Percentiles rank a stretch among this genome's conserved stretches.
These are phyloP conservation scores for Phyllostomus hastatus DNA, from an alignment of 2,113 vertebrate species.

Conservation along the genomic window DNA sequence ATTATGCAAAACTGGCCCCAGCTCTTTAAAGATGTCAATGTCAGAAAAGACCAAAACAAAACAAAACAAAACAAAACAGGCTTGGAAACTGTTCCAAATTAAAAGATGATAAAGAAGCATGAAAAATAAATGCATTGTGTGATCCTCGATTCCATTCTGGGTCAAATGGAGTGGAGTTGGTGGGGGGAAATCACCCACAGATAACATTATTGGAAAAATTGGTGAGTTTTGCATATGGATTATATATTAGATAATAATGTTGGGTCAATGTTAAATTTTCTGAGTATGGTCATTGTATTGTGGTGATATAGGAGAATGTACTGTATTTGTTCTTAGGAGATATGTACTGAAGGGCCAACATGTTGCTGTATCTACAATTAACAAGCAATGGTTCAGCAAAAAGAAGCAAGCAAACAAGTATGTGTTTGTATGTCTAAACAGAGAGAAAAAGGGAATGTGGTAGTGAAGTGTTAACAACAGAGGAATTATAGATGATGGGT, in stretches of 20 bases:
- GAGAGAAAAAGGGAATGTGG: neutral
- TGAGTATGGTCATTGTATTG: neutral
- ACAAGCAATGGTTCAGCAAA: neutral
- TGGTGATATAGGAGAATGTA: neutral
- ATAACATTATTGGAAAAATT: neutral
- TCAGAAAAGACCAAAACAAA: conserved; percentile 14
- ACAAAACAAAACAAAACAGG: neutral
- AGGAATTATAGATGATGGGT: neutral
- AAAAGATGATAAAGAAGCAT: neutral
- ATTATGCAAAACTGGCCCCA: neutral
- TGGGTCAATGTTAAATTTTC: conserved; percentile 8
- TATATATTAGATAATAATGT: conserved; percentile 7
- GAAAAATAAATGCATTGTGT: neutral
- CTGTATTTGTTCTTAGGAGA: neutral
- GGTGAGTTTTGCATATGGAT: neutral
- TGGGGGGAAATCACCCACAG: neutral
- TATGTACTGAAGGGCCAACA: neutral
- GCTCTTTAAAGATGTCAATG: neutral
- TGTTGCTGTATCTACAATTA: conserved; percentile 19
- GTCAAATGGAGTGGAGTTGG: neutral
- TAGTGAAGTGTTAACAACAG: neutral
- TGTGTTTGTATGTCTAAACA: neutral
- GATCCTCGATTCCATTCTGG: neutral
- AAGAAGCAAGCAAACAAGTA: conserved; percentile 12
- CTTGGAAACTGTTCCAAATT: neutral